Percentiles rank a stretch among this genome's conserved stretches.
These are phyloP conservation scores for Cataglyphis livida DNA, from an alignment of 2,888 invertebrate genomes.

Conservation along the genomic window DNA sequence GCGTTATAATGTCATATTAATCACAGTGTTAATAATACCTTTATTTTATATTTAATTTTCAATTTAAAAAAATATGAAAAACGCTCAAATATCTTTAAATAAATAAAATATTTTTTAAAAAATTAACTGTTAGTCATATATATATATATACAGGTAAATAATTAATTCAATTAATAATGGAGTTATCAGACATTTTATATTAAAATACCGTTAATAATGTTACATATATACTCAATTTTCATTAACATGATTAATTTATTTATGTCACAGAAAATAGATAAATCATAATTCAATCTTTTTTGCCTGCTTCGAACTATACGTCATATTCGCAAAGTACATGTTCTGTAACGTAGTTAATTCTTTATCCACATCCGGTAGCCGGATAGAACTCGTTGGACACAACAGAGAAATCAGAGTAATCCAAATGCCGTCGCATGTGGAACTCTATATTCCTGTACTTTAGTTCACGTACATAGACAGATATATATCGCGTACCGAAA, in stretches of 20 bases:
- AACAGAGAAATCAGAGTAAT: slow-evolving; percentile 73
- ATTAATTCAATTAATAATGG: neutral
- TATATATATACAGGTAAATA: neutral
- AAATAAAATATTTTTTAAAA: neutral
- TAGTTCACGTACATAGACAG: neutral
- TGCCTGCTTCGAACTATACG: slow-evolving; percentile 49
- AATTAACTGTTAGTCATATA: neutral
- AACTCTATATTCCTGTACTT: slow-evolving; percentile 24
- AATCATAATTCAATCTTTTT: neutral
- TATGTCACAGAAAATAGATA: neutral
- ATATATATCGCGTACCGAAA: slow-evolving; percentile 31
- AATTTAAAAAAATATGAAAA: neutral
- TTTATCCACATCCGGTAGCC: slow-evolving; percentile 71
- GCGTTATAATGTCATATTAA: neutral
- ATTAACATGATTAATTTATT: neutral
- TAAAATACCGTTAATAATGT: neutral
- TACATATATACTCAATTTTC: neutral
- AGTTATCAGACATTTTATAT: neutral
- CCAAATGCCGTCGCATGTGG: slow-evolving; percentile 46
- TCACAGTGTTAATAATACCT: neutral
- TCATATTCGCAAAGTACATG: slow-evolving; percentile 54
- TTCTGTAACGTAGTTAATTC: slow-evolving; percentile 75
- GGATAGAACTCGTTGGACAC: slow-evolving; percentile 59
- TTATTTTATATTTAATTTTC: neutral
- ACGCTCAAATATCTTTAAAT: neutral